phyloP scores from a whole-genome alignment of 2,113 vertebrate genomes.

The Antechinus stuartii region DNA sequence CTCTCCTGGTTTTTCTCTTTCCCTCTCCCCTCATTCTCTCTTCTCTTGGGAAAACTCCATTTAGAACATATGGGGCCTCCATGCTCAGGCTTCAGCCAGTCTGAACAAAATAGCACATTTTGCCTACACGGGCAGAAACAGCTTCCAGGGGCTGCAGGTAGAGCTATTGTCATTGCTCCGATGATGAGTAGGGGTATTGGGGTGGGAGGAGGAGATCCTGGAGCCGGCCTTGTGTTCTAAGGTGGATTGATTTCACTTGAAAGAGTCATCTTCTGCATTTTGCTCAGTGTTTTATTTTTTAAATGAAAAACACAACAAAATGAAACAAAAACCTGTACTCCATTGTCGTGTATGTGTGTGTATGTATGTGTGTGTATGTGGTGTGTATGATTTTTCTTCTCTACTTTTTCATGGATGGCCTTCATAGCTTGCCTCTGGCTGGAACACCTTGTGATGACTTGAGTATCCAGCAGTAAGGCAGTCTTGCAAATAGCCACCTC shows the following conservation, averaged over 20 bases:
- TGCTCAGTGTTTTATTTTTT: slow-evolving; percentile 17
- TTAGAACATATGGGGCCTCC: neutral
- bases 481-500: slow-evolving; percentile 6
- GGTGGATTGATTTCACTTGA: neutral
- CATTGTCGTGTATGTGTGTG: neutral
- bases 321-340: neutral
- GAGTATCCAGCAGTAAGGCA: neutral
- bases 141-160: neutral
- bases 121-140: neutral
- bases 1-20: neutral
- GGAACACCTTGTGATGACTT: neutral
- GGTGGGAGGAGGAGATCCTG: accelerated
- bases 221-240: neutral
- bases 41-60: slow-evolving; percentile 2
- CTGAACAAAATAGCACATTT: neutral
- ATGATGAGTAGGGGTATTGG: neutral
- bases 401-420: neutral
- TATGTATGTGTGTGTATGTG: neutral
- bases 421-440: neutral
- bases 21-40: neutral
- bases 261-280: neutral
- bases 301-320: neutral
- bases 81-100: neutral
- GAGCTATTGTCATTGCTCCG: neutral
- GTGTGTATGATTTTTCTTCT: neutral